phyloP scores from a whole-genome alignment of 2,888 invertebrate species.

The Deroplatys truncata region DNA sequence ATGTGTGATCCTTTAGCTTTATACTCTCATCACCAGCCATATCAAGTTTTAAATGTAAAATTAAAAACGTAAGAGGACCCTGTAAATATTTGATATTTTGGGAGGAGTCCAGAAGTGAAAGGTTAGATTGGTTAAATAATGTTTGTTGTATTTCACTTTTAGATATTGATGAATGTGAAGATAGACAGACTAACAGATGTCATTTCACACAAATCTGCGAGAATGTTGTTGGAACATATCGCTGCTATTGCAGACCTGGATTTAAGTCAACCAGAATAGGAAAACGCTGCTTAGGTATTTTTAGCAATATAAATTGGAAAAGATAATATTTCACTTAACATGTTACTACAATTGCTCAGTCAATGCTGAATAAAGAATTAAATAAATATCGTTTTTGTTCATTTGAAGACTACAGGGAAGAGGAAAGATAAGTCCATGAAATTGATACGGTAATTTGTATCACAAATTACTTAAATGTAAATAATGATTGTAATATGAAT shows the following conservation, averaged over 20 bases:
- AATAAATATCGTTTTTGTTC: background rate
- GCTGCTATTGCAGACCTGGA: slow-evolving; percentile 56
- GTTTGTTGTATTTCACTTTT: slow-evolving; percentile 27
- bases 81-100: no score
- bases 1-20: no score
- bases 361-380: background rate
- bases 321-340: background rate
- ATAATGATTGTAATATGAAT: no score
- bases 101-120: no score
- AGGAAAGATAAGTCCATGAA: no score
- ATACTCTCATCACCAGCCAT: no score
- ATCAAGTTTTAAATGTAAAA: no score
- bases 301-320: background rate
- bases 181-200: slow-evolving; percentile 47
- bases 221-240: slow-evolving; percentile 56
- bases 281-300: slow-evolving; percentile 48
- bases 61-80: no score
- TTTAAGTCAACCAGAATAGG: slow-evolving; percentile 49
- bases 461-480: no score
- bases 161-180: slow-evolving; percentile 61
- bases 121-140: background rate
- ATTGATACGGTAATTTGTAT: no score
- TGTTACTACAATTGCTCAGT: background rate
- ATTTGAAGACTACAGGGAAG: no score
- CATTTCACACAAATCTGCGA: slow-evolving; percentile 54